phyloP scores from a whole-genome alignment of 2,797 vertebrate genomes.

The Sardinella longiceps region DNA sequence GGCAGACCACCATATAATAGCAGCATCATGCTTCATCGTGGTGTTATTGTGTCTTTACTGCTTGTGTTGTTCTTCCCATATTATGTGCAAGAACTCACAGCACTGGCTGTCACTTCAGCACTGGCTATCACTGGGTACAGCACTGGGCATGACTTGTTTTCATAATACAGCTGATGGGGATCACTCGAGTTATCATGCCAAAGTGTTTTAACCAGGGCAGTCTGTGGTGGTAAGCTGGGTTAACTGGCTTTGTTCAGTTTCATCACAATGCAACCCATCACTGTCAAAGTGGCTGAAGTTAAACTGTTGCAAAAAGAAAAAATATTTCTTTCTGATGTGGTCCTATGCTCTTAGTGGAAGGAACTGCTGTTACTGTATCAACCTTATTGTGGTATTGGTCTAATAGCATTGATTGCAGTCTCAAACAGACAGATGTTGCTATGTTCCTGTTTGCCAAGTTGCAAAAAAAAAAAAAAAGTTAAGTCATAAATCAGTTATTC shows the following conservation, averaged over 20 bases:
- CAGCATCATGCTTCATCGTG: not conserved
- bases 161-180: not conserved
- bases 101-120: not conserved
- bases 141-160: no score
- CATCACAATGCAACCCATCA: not conserved
- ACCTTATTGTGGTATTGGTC: not conserved
- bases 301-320: not conserved
- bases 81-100: not conserved
- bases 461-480: not conserved
- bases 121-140: no score
- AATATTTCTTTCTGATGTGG: not conserved
- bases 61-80: not conserved
- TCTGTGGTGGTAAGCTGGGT: not conserved
- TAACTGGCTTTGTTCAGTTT: not conserved
- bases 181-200: not conserved
- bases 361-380: not conserved
- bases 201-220: not conserved
- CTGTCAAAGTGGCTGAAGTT: not conserved
- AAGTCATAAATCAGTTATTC: not conserved
- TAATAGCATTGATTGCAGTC: no score
- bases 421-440: not conserved
- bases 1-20: slow-evolving; percentile 24
- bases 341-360: not conserved
- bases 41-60: not conserved
- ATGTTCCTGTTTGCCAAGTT: not conserved